Evolutionary conservation across 2,888 invertebrate species (phyloP), one percentile per base, ranked within the genome.

Genomic region (Trichogramma dendrolimi): DNA sequence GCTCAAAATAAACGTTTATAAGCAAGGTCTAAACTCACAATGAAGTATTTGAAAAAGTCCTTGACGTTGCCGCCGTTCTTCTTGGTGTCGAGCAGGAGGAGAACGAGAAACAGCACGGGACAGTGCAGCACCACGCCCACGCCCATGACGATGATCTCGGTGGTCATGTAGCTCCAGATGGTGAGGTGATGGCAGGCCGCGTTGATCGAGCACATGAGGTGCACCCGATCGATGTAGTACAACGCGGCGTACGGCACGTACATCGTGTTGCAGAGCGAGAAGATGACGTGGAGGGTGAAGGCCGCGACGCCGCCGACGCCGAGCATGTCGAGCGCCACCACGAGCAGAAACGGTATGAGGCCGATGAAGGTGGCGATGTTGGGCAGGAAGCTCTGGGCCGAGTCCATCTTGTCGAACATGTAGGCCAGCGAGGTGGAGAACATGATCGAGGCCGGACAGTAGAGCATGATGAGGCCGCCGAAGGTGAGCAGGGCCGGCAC

Each of bases 231-330:
- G 54, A 92, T 88, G 75, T 88, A 92, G 75, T 92, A 92, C 55
- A 93, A 84, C 54, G 90, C 87, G 8, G 92, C 92, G 75, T 90
- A 91, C 1, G 92, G 90, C 68, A 89, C 85, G 77, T 93, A 93
- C 83, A 91, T 87, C 42, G 91, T 89, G 74, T 91, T 87, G 60
- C 90, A 71, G 56, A 91, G 80, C 65, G 88, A 87, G 73, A 91
- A 90, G 49, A 90, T 80, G 43, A 86, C 80, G 75, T 93, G 92
- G 5, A 91, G 80, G 54, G 85, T 82, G 71, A 87, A 85, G 3
- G 89, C 88, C 51, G 86, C 85, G 71, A 85, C 83, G 54, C 84
- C 86, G 69, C 87, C 87, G 75, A 87, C 84, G 71, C 87, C 83
- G 67, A 88, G 80, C 80, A 89, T 87, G 72, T 92, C 91, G 54